phyloP scores from a whole-genome alignment of 2,888 invertebrate species.

The Pharmacophagus antenor region DNA sequence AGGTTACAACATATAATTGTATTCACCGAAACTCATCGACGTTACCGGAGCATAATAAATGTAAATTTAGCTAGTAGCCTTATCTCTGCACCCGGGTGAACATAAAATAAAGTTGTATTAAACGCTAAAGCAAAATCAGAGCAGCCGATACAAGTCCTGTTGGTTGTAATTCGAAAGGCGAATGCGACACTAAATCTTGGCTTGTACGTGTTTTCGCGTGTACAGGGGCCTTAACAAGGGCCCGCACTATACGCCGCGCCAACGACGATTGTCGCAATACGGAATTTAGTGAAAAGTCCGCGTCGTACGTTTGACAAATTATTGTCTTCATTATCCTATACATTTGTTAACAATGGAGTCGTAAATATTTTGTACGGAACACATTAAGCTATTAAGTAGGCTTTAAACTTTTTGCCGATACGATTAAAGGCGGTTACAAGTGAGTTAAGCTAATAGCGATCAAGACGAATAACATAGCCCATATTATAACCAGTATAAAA shows the following conservation, averaged over 20 bases:
- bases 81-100: slow-evolving; percentile 16
- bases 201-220: slow-evolving; percentile 30
- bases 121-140: slow-evolving; percentile 28
- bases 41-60: slow-evolving; percentile 20
- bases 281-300: slow-evolving; percentile 24
- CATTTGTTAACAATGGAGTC: slow-evolving; percentile 4
- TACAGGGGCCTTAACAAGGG: slow-evolving; percentile 33
- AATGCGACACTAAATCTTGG: slow-evolving; percentile 33
- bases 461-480: neutral
- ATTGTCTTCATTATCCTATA: slow-evolving; percentile 8
- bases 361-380: slow-evolving; percentile 8
- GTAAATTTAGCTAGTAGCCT: slow-evolving; percentile 28
- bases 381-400: slow-evolving; percentile 10
- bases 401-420: slow-evolving; percentile 16
- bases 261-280: slow-evolving; percentile 10
- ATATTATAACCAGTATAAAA: no score
- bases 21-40: slow-evolving; percentile 10
- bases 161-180: slow-evolving; percentile 31
- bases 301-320: slow-evolving; percentile 15
- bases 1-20: neutral
- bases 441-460: slow-evolving; percentile 3
- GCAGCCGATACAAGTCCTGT: slow-evolving; percentile 25
- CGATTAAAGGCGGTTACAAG: slow-evolving; percentile 10
- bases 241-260: slow-evolving; percentile 24
- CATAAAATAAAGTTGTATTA: slow-evolving; percentile 31